Conservation (phyloP, 2,797 vertebrate species). For the Enteromius trimaculatus region DNA sequence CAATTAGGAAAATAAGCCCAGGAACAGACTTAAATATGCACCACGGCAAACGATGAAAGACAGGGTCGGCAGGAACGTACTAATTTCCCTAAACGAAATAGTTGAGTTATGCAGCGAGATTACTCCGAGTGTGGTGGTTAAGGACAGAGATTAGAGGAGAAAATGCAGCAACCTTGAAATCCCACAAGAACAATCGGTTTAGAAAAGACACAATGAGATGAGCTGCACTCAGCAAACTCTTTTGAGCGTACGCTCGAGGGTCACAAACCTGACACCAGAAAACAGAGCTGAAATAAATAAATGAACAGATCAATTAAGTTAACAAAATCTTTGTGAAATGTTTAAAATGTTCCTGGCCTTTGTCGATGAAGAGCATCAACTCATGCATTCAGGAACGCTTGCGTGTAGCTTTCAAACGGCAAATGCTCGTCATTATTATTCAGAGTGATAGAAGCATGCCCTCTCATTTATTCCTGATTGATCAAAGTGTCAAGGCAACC, state of each 20-base stretch:
- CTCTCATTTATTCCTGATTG: constrained; percentile 56
- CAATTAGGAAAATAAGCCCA: constrained; percentile 85
- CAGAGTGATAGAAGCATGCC: constrained; percentile 43
- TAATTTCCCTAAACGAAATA: constrained; percentile 81
- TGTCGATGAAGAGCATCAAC: constrained; percentile 31
- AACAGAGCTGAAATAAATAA: constrained; percentile 1
- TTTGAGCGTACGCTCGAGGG: background rate
- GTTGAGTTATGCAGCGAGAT: constrained; percentile 61
- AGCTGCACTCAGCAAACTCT: constrained; percentile 16
- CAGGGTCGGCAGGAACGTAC: constrained; percentile 81
- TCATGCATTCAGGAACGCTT: constrained; percentile 24
- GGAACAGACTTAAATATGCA: constrained; percentile 82
- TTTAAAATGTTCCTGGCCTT: background rate
- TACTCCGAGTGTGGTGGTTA: constrained; percentile 47
- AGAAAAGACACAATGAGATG: constrained; percentile 7
- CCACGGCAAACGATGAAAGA: constrained; percentile 79
- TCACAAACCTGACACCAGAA: constrained; percentile 8
- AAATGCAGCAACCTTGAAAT: constrained; percentile 15
- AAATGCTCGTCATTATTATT: constrained; percentile 50
- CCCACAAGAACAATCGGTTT: constrained; percentile 33
- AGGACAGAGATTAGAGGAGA: constrained; percentile 27
- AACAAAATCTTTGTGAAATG: constrained; percentile 15
- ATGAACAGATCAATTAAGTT: constrained; percentile 12
- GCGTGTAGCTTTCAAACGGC: constrained; percentile 39
- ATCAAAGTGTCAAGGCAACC: constrained; percentile 56